Evolutionary conservation across 2,113 vertebrate species (phyloP).

Genomic region (rabbit (Oryctolagus cuniculus)): DNA sequence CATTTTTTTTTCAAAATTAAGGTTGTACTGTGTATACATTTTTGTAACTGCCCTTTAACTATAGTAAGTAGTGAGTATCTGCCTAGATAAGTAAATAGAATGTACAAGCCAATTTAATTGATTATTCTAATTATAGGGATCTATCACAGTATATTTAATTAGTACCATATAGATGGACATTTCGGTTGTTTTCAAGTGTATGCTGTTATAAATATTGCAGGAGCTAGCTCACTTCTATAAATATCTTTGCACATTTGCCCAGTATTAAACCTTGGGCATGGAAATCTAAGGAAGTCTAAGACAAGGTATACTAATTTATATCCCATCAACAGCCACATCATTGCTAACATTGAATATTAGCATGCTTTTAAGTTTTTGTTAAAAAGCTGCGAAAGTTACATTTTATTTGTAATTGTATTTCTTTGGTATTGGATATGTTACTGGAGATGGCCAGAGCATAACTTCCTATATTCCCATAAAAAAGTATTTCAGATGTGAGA

Average conservation of each 20-base stretch:
- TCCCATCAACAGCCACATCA: neutral
- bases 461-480: no score
- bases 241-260: neutral
- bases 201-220: neutral
- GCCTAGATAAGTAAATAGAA: constrained; percentile 4
- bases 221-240: neutral
- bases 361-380: constrained; percentile 8
- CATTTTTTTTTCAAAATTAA: neutral
- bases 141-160: neutral
- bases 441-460: no score
- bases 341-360: neutral
- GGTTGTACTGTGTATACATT: neutral
- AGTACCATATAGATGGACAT: neutral
- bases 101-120: neutral
- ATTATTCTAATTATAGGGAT: constrained; percentile 25
- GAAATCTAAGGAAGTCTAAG: neutral
- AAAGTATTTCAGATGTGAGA: no score
- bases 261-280: neutral
- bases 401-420: constrained; percentile 23
- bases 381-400: constrained; percentile 30
- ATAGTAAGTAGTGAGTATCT: neutral
- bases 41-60: neutral
- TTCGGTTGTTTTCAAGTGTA: neutral
- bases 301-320: neutral
- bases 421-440: neutral